Evolutionary conservation across 1,140 invertebrate genomes (phyloP), one percentile per base, ranked within the genome.

Genomic region (Brachionus sp.): DNA sequence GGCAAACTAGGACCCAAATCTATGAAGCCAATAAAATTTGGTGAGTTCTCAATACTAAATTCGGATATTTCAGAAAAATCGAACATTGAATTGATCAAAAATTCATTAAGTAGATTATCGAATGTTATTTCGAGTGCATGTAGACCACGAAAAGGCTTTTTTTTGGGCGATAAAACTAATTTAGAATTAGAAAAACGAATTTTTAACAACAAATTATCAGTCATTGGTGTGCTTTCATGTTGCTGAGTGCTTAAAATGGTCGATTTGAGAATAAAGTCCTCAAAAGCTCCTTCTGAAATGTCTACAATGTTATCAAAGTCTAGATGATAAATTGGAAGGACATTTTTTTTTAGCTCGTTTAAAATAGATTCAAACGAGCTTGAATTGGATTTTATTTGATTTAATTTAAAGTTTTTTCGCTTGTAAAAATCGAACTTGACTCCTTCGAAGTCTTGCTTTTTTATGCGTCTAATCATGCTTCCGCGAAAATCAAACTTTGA

Each of bases 21-120:
- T 35, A 80, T 44, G 33, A 80, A 80, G 5, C 77, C 77, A n/a
- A 80, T 80, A 66, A 80, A 80, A 80, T 44, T 80, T 39, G 10
- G 6, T 13, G 77, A 39, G 19, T 80, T 66, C 23, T 62, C 50
- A 35, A 80, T 80, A 44, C 23, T 42, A 6, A 80, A 42, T 29
- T 80, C 50, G 13, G 77, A 80, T 12, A 80, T 23, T n/a, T 62
- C 19, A 3, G 50, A 7, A 25, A 5, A 9, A 25, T 80, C 77
- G 16, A 80, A 80, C 29, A 80, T 33, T 3, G 77, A 80, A 80
- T 80, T 80, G 23, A 23, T 12, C 77, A 80, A 66, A 62, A 42
- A 80, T 13, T 80, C 37, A 16, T 57, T 80, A 3, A n/a, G 39
- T 12, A 62, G 16, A 23, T 80, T 42, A 19, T 80, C 62, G 13